Percentiles rank a stretch among this genome's conserved stretches.
Conservation (phyloP, 2,888 invertebrate genomes). For the Sceliomorpha sp. region DNA sequence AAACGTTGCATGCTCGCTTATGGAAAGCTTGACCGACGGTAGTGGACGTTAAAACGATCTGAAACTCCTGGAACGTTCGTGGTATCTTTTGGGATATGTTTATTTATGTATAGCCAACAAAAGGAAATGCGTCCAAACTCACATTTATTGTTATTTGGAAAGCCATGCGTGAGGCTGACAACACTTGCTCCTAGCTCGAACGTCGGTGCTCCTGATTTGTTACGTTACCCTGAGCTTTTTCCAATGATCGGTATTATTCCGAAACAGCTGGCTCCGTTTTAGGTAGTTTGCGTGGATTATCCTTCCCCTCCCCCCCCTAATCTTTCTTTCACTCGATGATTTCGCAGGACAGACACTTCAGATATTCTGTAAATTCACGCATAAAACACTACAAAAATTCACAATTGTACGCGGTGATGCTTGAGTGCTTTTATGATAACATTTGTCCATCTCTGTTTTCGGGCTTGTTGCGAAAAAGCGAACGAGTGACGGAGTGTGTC, state of each 20-base stretch:
- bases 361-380: background rate
- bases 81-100: too few relatives aligned
- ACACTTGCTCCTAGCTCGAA: slow-evolving; percentile 7
- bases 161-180: background rate
- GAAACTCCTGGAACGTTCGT: too few relatives aligned
- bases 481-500: slow-evolving; percentile 27
- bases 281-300: slow-evolving; percentile 32
- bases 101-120: too few relatives aligned
- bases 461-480: slow-evolving; percentile 38
- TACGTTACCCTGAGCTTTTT: slow-evolving; percentile 7
- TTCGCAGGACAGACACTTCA: slow-evolving; percentile 5
- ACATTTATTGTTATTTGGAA: too few relatives aligned
- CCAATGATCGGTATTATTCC: slow-evolving; percentile 13
- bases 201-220: slow-evolving; percentile 29
- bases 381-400: background rate
- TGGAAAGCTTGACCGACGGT: too few relatives aligned
- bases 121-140: too few relatives aligned
- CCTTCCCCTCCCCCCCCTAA: slow-evolving; percentile 7
- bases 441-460: slow-evolving; percentile 41
- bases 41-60: too few relatives aligned
- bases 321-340: slow-evolving; percentile 12
- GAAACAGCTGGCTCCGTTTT: slow-evolving; percentile 29
- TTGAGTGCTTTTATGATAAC: slow-evolving; percentile 22
- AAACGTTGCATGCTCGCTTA: too few relatives aligned
- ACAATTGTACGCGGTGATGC: slow-evolving; percentile 1